Conservation (phyloP, 2,113 vertebrate species). For the Eclectus roratus region DNA sequence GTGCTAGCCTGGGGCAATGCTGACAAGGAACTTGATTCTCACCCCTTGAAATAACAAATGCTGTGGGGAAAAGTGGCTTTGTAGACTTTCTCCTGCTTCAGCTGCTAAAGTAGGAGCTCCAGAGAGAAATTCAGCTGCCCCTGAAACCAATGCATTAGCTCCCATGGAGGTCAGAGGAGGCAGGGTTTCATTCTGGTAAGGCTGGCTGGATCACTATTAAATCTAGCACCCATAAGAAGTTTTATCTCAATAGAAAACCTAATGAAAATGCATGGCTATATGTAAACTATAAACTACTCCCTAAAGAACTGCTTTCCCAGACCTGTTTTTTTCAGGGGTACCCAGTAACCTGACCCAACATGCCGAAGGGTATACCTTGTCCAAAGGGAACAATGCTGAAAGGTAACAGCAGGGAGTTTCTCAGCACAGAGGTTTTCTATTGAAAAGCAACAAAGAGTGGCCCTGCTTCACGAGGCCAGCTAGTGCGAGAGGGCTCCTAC, state of each 20-base stretch:
- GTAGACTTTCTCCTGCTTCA: background rate
- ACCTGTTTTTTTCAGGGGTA: background rate
- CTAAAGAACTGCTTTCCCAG: background rate
- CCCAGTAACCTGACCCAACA: background rate
- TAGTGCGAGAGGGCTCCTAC: background rate
- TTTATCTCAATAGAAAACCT: background rate
- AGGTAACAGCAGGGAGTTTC: background rate
- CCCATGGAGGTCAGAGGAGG: background rate
- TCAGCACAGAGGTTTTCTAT: background rate
- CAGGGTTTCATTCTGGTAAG: background rate
- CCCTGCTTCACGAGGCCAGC: accelerated
- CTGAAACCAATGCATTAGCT: background rate
- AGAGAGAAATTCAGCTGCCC: background rate
- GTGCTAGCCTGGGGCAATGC: accelerated
- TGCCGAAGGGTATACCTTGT: background rate
- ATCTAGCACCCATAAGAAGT: background rate
- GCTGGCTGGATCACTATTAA: background rate
- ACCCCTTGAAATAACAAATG: background rate
- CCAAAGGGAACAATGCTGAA: background rate
- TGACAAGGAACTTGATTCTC: background rate
- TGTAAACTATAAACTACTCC: background rate
- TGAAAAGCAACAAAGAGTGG: background rate
- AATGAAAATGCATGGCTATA: background rate
- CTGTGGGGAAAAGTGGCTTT: background rate
- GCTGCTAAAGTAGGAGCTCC: background rate